Evolutionary conservation across 1,140 invertebrate species (phyloP).

Genomic region (Drosophila miranda): DNA sequence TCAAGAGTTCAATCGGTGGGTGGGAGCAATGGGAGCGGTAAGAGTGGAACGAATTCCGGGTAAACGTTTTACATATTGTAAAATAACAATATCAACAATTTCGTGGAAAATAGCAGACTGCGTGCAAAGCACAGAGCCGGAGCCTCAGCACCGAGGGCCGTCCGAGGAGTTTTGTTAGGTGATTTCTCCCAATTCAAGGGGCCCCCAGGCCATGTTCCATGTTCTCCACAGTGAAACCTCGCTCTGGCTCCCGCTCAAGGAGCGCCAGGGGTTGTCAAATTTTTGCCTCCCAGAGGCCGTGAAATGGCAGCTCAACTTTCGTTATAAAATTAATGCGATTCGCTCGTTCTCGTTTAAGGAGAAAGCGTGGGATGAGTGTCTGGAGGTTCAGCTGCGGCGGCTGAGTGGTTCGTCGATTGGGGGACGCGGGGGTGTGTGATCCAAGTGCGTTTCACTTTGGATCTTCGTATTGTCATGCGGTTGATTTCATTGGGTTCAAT

Average conservation of each 20-base stretch:
- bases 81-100: conserved; percentile 64
- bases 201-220: not conserved
- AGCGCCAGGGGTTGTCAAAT: conserved; percentile 28
- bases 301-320: conserved; percentile 49
- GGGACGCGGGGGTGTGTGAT: too few relatives aligned
- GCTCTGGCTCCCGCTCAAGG: not conserved
- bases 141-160: not conserved
- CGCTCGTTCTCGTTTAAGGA: not conserved
- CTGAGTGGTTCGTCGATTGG: too few relatives aligned
- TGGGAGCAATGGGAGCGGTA: not conserved
- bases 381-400: too few relatives aligned
- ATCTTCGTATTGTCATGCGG: too few relatives aligned
- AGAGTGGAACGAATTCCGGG: conserved; percentile 38
- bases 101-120: conserved; percentile 26
- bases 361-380: too few relatives aligned
- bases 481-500: too few relatives aligned
- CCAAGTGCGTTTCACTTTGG: too few relatives aligned
- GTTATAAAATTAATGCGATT: conserved; percentile 59
- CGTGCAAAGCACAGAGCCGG: not conserved
- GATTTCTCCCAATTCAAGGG: too few relatives aligned
- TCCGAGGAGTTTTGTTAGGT: too few relatives aligned
- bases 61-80: conserved; percentile 74
- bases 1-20: conserved; percentile 1
- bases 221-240: too few relatives aligned
- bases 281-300: conserved; percentile 34